Base-by-base conservation (phyloP, 1,140 invertebrate genomes). In the Gonioctena quinquepunctata region DNA sequence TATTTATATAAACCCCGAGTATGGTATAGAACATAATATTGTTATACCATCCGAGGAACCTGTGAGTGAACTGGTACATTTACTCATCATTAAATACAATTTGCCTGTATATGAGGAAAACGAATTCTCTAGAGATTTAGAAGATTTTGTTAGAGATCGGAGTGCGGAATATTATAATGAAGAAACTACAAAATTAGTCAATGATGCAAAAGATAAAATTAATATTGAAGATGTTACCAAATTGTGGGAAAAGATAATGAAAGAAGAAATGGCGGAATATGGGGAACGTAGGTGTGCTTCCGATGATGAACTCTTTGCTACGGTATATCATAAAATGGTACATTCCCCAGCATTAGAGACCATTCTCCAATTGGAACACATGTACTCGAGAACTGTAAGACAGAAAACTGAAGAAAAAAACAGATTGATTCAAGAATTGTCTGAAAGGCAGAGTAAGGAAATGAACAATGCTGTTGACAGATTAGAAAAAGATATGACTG, bases 311-410 rank as follows among this genome's bases (percentile, higher is more conserved):
- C 84, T 95, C 48, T 93, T 94, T 86, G 91, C 93, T 13, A 90
- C 91, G 63, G 92, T 93, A 64, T 96, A 95, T 83, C 93, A 81
- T 59, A 88, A 88, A 74, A 80, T 96, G 33, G 93, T 95, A 3
- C 93, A 95, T 83, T 94, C 93, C 1, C 92, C 93, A 13, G 91
- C 92, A 4, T 79, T 95, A 19, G 90, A 93, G 80, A 91, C 91
- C 0, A 90, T 96, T 77, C 84, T 95, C 1, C 90, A 92, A 79
- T 86, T 92, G 33, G 94, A 95, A 83, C 90, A 94, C 77, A 87
- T 88, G 50, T 93, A 91, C 85, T 90, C 92, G 4, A 86, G 90
- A 76, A 88, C 89, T 22, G 89, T 94, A 11, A 86, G 88, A 19
- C 88, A 92, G 75, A 84, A 88, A 75, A 88, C 90, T 74, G 88